A percentile compares a stretch with the other conserved stretches of the same genome.
Conservation (phyloP, 1,140 invertebrate species). For the Lethrus apterus region DNA sequence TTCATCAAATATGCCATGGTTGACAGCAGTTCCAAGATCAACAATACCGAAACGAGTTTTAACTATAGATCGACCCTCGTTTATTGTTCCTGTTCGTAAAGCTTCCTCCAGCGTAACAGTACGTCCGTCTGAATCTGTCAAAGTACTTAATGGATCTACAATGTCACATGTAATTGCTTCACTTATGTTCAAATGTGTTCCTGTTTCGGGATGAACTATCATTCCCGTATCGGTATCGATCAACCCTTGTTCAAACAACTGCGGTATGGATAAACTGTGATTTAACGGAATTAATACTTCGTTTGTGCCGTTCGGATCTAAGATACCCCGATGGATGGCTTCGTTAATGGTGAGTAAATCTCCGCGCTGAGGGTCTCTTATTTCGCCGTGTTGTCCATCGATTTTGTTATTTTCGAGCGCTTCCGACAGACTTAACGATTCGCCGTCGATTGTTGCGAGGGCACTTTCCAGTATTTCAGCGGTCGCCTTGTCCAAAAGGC, state of each 20-base stretch:
- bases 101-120: conserved; percentile 71
- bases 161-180: conserved; percentile 85
- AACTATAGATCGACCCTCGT: conserved; percentile 64
- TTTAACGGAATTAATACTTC: conserved; percentile 73
- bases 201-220: conserved; percentile 87
- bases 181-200: conserved; percentile 60
- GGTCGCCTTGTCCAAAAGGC: conserved; percentile 68
- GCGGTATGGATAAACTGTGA: conserved; percentile 71
- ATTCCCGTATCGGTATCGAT: conserved; percentile 68
- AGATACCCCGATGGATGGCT: conserved; percentile 74
- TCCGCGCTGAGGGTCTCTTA: conserved; percentile 77
- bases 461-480: conserved; percentile 56
- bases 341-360: conserved; percentile 71
- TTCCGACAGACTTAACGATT: conserved; percentile 61
- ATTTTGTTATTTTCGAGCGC: conserved; percentile 69
- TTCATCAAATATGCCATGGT: conserved; percentile 55
- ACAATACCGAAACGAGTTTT: conserved; percentile 55
- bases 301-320: conserved; percentile 71
- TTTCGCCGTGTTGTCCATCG: conserved; percentile 65
- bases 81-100: conserved; percentile 66
- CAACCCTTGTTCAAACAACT: conserved; percentile 74
- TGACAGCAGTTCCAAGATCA: conserved; percentile 64
- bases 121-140: conserved; percentile 52
- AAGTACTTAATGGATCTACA: conserved; percentile 65
- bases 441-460: conserved; percentile 51